These are phyloP conservation scores for Epizoanthus illoricatus DNA, from an alignment of 92 coral and sea anemone genomes.

Conservation along the genomic window DNA sequence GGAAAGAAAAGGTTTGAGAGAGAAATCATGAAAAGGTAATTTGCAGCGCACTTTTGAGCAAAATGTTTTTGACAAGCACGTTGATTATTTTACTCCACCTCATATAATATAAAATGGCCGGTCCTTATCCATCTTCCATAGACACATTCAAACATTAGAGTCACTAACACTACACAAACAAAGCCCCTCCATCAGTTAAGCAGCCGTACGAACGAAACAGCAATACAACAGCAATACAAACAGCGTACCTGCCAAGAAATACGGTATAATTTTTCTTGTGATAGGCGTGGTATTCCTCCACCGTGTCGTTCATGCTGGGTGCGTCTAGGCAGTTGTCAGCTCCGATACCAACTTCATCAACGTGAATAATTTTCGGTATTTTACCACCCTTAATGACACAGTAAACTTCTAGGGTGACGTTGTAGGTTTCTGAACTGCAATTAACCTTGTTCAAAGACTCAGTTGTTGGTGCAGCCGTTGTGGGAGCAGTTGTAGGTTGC, in stretches of 20 bases:
- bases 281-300: slow-evolving; percentile 68
- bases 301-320: slow-evolving; percentile 51
- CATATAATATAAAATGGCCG: too few species aligned
- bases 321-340: slow-evolving; percentile 54
- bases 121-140: too few species aligned
- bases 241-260: slow-evolving; percentile 74
- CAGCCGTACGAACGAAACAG: too few species aligned
- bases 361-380: slow-evolving; percentile 56
- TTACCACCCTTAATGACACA: slow-evolving; percentile 84
- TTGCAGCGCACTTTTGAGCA: too few species aligned
- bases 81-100: too few species aligned
- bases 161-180: too few species aligned
- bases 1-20: too few species aligned
- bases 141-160: too few species aligned
- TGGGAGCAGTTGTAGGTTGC: slow-evolving; percentile 25
- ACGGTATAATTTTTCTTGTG: slow-evolving; percentile 59
- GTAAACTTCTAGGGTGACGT: slow-evolving; percentile 60
- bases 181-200: too few species aligned
- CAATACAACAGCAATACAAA: too few species aligned
- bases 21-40: too few species aligned
- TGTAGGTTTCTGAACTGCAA: slow-evolving; percentile 64
- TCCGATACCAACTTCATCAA: slow-evolving; percentile 62
- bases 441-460: slow-evolving; percentile 28
- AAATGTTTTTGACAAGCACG: too few species aligned
- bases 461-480: slow-evolving; percentile 19